These are phyloP conservation scores for Sipha flava DNA, from an alignment of 1,140 invertebrate genomes.

Conservation along the genomic window DNA sequence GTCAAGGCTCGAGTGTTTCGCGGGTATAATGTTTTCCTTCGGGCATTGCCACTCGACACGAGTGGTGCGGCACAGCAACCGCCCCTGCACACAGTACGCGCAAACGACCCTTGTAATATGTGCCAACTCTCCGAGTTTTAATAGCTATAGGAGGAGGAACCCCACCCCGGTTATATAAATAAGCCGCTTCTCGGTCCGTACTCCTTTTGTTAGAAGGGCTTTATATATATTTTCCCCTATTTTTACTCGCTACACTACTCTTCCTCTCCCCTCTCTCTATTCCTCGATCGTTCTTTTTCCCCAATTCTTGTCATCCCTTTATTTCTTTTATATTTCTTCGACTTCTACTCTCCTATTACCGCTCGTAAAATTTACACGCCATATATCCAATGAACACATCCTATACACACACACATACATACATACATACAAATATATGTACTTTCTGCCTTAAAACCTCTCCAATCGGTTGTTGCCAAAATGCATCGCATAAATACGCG, in stretches of 20 bases:
- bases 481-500: neutral
- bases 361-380: neutral
- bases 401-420: neutral
- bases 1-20: constrained; percentile 24
- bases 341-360: neutral
- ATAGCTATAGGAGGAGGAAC: neutral
- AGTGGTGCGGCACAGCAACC: neutral
- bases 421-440: neutral
- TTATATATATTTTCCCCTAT: neutral
- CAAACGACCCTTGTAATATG: constrained; percentile 32
- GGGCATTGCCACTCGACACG: constrained; percentile 31
- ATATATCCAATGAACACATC: neutral
- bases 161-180: constrained; percentile 9
- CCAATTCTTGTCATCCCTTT: neutral
- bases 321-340: neutral
- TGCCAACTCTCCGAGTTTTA: constrained; percentile 31
- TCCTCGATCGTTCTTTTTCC: neutral
- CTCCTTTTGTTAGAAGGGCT: neutral
- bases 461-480: neutral
- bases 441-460: neutral
- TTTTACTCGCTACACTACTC: neutral
- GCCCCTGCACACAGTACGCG: neutral
- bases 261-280: no score
- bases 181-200: neutral
- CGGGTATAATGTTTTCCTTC: constrained; percentile 33